Evolutionary conservation across 2,797 vertebrate species (phyloP).

Genomic region (Argentina silus): DNA sequence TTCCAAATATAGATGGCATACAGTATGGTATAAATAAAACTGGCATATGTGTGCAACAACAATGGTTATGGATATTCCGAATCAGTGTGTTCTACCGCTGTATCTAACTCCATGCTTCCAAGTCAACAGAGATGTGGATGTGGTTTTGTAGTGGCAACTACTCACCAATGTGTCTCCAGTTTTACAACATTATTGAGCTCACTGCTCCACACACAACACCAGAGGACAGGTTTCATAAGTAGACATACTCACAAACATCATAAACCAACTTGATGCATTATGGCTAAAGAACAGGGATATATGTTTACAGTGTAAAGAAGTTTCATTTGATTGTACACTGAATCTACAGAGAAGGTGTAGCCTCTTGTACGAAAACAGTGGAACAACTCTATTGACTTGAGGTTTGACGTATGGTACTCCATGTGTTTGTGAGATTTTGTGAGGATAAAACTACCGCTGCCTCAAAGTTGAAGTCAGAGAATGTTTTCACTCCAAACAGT

Average conservation of each 20-base stretch:
- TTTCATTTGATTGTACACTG: not conserved
- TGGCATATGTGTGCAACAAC: conserved; percentile 30
- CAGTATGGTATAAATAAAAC: not conserved
- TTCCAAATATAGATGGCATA: not conserved
- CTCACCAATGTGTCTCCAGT: not conserved
- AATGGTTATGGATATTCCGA: conserved; percentile 24
- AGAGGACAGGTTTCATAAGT: not conserved
- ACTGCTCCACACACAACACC: not conserved
- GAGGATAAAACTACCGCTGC: too few species aligned
- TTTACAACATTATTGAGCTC: conserved; percentile 11
- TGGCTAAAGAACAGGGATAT: too few species aligned
- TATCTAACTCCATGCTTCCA: conserved; percentile 30
- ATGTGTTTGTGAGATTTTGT: too few species aligned
- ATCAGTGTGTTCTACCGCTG: conserved; percentile 16
- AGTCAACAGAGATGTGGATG: conserved; percentile 30
- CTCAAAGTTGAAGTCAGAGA: not conserved
- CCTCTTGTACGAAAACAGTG: too few species aligned
- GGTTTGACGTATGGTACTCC: not conserved
- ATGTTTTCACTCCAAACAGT: conserved; percentile 37
- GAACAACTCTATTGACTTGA: not conserved
- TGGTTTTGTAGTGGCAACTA: not conserved
- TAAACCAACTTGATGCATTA: too few species aligned
- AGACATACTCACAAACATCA: too few species aligned
- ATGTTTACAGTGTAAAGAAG: too few species aligned
- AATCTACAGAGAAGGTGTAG: not conserved